Conservation (phyloP, 2,888 invertebrate genomes). For the Proisotoma minuta region DNA sequence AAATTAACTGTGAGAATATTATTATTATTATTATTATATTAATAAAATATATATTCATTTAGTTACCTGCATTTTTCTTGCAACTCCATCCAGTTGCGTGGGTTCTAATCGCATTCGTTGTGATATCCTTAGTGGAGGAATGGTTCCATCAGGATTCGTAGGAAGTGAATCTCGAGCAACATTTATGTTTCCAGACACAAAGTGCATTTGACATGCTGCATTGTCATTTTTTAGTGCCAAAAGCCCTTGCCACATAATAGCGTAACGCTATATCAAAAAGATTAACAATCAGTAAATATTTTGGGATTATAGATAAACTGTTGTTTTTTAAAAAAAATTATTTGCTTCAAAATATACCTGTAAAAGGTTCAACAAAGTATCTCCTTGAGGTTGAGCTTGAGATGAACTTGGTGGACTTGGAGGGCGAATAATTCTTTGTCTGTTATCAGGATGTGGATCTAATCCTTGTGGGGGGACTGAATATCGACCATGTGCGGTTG, state of each 20-base stretch:
- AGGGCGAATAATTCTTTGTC: constrained; percentile 31
- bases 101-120: constrained; percentile 97
- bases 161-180: constrained; percentile 86
- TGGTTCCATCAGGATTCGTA: constrained; percentile 73
- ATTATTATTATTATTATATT: neutral
- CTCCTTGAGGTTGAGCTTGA: constrained; percentile 76
- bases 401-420: constrained; percentile 64
- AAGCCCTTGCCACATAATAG: constrained; percentile 95
- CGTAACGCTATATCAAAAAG: constrained; percentile 68
- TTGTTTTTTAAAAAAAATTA: neutral
- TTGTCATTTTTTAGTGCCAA: constrained; percentile 93
- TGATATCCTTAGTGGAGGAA: constrained; percentile 83
- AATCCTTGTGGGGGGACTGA: constrained; percentile 52
- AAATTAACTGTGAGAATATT: neutral
- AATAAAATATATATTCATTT: neutral
- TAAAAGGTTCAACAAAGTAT: constrained; percentile 72
- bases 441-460: constrained; percentile 51
- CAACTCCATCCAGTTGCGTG: constrained; percentile 90
- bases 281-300: no score
- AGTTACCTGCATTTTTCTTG: constrained; percentile 86
- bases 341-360: constrained; percentile 54
- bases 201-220: constrained; percentile 98
- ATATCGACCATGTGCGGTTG: constrained; percentile 51
- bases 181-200: constrained; percentile 86
- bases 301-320: neutral